Conservation (phyloP, 2,113 vertebrate species). For the Burhinus bistriatus region DNA sequence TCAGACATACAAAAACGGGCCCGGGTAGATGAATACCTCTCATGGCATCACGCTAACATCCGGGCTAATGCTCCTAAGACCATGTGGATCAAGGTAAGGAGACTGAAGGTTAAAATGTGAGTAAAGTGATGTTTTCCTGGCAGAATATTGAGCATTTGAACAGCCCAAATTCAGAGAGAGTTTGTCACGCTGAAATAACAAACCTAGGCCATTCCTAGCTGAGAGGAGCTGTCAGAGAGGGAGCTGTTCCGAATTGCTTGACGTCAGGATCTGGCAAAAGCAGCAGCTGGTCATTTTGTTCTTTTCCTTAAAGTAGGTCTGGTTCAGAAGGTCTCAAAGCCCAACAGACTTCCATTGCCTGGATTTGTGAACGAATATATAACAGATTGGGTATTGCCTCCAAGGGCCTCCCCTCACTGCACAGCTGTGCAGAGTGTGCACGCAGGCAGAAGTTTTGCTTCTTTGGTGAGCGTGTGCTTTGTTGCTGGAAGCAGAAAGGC, state of each 20-base stretch:
- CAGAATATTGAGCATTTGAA: not conserved
- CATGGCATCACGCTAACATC: conserved; percentile 80
- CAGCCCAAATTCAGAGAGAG: not conserved
- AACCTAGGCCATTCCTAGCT: not conserved
- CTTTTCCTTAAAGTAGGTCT: not conserved
- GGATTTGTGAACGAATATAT: not conserved
- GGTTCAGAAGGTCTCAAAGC: not conserved
- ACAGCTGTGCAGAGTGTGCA: not conserved
- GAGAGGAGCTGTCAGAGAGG: not conserved
- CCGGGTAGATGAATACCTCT: conserved; percentile 78
- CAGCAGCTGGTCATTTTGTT: not conserved
- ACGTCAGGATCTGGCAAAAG: not conserved
- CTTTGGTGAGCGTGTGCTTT: not conserved
- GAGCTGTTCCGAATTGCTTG: not conserved
- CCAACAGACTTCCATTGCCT: not conserved
- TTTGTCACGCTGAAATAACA: not conserved
- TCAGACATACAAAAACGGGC: conserved; percentile 75
- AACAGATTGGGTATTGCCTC: not conserved
- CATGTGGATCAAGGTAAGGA: conserved; percentile 69
- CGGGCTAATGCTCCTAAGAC: conserved; percentile 75
- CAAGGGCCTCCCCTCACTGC: not conserved
- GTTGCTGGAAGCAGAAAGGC: not conserved
- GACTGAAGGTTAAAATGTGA: not conserved
- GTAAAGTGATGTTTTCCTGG: not conserved
- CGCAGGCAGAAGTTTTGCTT: not conserved